Conservation (phyloP, 2,113 vertebrate genomes). For the Aleadryas rufinucha region DNA sequence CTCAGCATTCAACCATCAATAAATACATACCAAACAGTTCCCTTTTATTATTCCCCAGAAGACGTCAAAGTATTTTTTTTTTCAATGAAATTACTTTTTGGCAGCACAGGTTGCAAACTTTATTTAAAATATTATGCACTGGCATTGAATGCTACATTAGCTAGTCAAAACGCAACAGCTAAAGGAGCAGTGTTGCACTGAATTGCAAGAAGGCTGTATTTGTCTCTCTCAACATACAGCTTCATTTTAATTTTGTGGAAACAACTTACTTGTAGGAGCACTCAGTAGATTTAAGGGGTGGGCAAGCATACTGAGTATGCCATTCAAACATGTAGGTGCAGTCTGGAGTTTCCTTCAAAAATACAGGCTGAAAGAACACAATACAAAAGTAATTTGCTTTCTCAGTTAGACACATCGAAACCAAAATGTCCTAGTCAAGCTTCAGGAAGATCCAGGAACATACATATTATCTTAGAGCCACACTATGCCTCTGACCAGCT, state of each 20-base stretch:
- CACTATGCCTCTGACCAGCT: neutral
- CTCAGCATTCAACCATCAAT: neutral
- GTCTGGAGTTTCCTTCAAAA: slow-evolving; percentile 88
- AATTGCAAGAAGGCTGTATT: neutral
- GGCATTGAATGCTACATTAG: neutral
- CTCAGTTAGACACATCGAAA: neutral
- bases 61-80: neutral
- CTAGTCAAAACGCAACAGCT: neutral
- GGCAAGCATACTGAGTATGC: slow-evolving; percentile 86
- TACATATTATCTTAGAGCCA: neutral
- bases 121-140: neutral
- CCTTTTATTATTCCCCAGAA: neutral
- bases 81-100: neutral
- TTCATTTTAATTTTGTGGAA: neutral
- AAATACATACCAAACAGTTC: neutral
- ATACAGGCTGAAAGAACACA: slow-evolving; percentile 72
- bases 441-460: neutral
- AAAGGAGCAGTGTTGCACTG: neutral
- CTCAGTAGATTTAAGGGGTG: slow-evolving; percentile 81
- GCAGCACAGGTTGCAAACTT: neutral
- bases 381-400: neutral
- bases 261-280: slow-evolving; percentile 87
- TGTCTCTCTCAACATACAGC: neutral
- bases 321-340: slow-evolving; percentile 94
- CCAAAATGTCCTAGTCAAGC: neutral